A percentile compares a stretch with the other conserved stretches of the same genome.
These are phyloP conservation scores for Ips nitidus DNA, from an alignment of 1,140 invertebrate genomes.

Conservation along the genomic window DNA sequence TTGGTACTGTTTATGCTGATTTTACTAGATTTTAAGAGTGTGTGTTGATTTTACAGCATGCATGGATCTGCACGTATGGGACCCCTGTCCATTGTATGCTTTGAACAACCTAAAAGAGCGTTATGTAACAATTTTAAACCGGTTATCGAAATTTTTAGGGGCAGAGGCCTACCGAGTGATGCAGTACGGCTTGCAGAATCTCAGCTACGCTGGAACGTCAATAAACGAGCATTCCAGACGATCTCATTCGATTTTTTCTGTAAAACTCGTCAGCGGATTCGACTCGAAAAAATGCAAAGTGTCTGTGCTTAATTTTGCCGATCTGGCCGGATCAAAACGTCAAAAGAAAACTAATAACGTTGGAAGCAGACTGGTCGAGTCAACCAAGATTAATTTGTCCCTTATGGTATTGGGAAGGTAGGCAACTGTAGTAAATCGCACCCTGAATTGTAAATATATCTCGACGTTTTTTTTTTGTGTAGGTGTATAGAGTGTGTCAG, in stretches of 20 bases:
- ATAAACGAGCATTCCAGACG: constrained; percentile 83
- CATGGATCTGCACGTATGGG: too few species aligned
- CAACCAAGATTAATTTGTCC: constrained; percentile 87
- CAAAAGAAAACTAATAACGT: too few species aligned
- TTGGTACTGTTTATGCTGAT: too few species aligned
- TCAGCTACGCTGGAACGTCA: constrained; percentile 81
- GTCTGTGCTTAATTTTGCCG: constrained; percentile 73
- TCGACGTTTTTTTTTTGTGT: constrained; percentile 3
- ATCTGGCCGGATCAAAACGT: too few species aligned
- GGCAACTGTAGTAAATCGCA: too few species aligned
- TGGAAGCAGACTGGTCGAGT: too few species aligned
- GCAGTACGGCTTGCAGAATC: constrained; percentile 74
- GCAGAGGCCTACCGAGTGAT: constrained; percentile 80
- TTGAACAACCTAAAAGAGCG: too few species aligned
- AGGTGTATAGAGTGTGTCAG: constrained; percentile 44
- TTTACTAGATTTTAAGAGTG: too few species aligned
- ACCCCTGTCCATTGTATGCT: too few species aligned
- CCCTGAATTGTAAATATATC: background rate
- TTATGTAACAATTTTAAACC: too few species aligned
- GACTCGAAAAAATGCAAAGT: constrained; percentile 29
- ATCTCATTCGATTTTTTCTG: constrained; percentile 86
- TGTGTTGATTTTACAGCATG: too few species aligned
- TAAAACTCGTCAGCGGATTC: constrained; percentile 65
- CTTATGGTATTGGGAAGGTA: constrained; percentile 79
- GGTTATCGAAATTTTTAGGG: too few species aligned